A percentile compares a stretch with the other conserved stretches of the same genome.
Conservation (phyloP, 2,888 invertebrate species). For the Linyphia triangularis region DNA sequence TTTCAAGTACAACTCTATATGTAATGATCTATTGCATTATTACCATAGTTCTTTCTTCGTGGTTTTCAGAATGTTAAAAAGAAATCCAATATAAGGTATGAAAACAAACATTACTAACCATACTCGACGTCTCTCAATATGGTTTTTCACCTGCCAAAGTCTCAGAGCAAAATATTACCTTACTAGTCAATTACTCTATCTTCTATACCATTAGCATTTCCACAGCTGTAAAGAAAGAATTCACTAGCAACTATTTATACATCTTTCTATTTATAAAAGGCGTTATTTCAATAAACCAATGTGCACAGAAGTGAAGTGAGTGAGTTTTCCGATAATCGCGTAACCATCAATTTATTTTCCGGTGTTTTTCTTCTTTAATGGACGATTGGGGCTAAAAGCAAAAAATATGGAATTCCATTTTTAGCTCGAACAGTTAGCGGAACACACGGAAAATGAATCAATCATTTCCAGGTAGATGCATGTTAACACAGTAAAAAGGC, state of each 20-base stretch:
- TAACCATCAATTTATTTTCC: slow-evolving; percentile 28
- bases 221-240: not conserved
- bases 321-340: slow-evolving; percentile 43
- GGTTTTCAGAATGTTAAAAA: not conserved
- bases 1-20: too few species aligned
- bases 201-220: slow-evolving; percentile 22
- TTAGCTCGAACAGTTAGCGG: slow-evolving; percentile 17
- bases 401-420: slow-evolving; percentile 25
- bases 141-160: not conserved
- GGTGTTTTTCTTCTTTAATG: slow-evolving; percentile 12
- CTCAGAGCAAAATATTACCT: not conserved
- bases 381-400: not conserved
- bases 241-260: slow-evolving; percentile 4
- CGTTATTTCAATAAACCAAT: slow-evolving; percentile 44
- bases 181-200: not conserved
- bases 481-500: not conserved
- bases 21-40: too few species aligned
- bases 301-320: slow-evolving; percentile 2
- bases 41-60: too few species aligned
- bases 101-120: not conserved
- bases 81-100: not conserved
- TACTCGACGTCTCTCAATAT: not conserved
- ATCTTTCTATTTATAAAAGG: slow-evolving; percentile 38
- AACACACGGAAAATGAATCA: slow-evolving; percentile 5
- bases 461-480: slow-evolving; percentile 16